These are phyloP conservation scores for Ia io DNA, from an alignment of 2,113 vertebrate genomes.

Conservation along the genomic window DNA sequence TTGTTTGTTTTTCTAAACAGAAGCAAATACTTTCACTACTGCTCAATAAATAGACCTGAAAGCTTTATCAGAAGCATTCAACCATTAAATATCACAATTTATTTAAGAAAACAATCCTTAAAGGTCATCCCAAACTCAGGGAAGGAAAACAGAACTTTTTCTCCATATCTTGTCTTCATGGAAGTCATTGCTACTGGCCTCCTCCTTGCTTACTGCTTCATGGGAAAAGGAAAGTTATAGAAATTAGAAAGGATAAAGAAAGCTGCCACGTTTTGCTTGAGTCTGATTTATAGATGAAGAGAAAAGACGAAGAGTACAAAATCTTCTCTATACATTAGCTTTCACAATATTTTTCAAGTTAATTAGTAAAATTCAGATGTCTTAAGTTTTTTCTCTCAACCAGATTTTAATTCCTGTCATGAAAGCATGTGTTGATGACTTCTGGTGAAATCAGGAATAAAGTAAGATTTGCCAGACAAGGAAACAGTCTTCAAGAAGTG, in stretches of 20 bases:
- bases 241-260: neutral
- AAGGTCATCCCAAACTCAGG: neutral
- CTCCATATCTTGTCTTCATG: neutral
- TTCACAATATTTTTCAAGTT: neutral
- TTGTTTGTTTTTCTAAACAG: neutral
- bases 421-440: neutral
- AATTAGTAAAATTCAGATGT: neutral
- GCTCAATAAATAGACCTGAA: neutral
- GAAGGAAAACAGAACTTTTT: neutral
- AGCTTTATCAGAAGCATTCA: neutral
- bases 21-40: neutral
- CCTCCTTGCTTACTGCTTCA: neutral
- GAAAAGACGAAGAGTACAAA: neutral
- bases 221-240: neutral
- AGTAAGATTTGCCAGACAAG: neutral
- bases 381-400: neutral
- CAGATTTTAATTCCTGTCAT: neutral
- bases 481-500: neutral
- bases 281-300: neutral
- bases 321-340: neutral
- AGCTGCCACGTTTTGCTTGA: neutral
- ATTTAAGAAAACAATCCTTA: conserved; percentile 1
- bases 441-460: neutral
- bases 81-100: neutral
- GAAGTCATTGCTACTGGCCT: neutral